phyloP scores from a whole-genome alignment of 2,113 vertebrate genomes.

The Paramisgurnus dabryanus region DNA sequence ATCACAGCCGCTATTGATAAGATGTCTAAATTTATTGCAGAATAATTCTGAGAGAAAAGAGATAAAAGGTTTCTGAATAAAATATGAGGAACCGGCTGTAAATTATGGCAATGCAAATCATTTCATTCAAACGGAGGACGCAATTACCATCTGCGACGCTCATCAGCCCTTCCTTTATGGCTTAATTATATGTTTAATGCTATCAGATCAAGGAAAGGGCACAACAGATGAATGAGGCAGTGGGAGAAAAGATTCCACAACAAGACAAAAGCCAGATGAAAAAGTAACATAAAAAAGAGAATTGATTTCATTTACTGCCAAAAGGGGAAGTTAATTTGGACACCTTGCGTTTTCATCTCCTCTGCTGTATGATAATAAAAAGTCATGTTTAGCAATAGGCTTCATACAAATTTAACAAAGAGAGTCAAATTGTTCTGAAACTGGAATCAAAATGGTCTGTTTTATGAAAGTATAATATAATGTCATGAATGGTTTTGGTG shows the following conservation, averaged over 20 bases:
- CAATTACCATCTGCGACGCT: constrained; percentile 99
- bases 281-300: constrained; percentile 96
- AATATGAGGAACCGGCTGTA: constrained; percentile 99
- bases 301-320: constrained; percentile 99
- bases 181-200: constrained; percentile 99
- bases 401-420: constrained; percentile 97
- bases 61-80: constrained; percentile 99
- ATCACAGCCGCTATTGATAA: constrained; percentile 99
- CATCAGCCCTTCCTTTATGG: constrained; percentile 99
- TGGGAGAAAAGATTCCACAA: constrained; percentile 99
- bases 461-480: constrained; percentile 57
- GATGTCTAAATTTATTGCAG: constrained; percentile 99
- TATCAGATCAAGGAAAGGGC: constrained; percentile 99
- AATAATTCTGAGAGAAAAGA: constrained; percentile 99
- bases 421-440: constrained; percentile 95
- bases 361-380: constrained; percentile 93
- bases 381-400: constrained; percentile 93
- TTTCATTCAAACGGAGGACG: constrained; percentile 99
- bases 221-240: constrained; percentile 99
- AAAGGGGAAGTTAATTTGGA: constrained; percentile 98
- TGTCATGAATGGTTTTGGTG: neutral
- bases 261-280: constrained; percentile 99
- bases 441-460: constrained; percentile 76
- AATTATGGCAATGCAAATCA: constrained; percentile 99
- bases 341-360: constrained; percentile 95